These are phyloP conservation scores for Troides helena DNA, from an alignment of 2,888 invertebrate species.

Conservation along the genomic window DNA sequence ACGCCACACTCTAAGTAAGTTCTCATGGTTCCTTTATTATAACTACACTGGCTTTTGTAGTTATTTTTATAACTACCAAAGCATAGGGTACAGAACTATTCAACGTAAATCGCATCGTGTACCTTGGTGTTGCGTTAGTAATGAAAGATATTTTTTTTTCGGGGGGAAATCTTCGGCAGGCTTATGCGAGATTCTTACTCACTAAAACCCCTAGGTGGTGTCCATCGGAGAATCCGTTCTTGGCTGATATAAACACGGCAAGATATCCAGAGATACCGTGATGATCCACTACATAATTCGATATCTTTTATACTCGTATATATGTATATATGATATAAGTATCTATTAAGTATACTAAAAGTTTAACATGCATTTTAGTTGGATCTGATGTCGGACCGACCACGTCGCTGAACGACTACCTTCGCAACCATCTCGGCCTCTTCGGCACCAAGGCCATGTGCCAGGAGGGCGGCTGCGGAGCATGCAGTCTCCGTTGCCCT, in stretches of 20 bases:
- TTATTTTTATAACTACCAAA: neutral
- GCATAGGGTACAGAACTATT: neutral
- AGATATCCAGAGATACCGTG: neutral
- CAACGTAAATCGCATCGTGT: no score
- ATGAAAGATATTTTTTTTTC: no score
- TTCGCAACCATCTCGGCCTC: constrained; percentile 78
- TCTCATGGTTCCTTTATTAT: constrained; percentile 8
- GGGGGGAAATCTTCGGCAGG: no score
- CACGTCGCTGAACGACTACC: constrained; percentile 80
- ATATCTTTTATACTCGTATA: no score
- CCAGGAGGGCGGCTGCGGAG: constrained; percentile 85
- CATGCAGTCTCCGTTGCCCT: constrained; percentile 79
- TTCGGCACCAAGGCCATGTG: constrained; percentile 86
- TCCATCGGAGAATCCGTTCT: no score
- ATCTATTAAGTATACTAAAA: neutral
- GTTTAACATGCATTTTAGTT: constrained; percentile 30
- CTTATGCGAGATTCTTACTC: no score
- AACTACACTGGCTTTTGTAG: neutral
- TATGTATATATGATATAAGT: neutral
- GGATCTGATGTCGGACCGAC: constrained; percentile 55
- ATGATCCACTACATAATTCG: neutral
- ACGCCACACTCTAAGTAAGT: constrained; percentile 51
- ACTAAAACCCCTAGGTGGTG: no score
- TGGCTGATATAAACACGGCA: neutral
- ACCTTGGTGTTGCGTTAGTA: no score